Evolutionary conservation across 2,888 invertebrate genomes (phyloP), one percentile per base, ranked within the genome.

Genomic region (Drosophila monieri): DNA sequence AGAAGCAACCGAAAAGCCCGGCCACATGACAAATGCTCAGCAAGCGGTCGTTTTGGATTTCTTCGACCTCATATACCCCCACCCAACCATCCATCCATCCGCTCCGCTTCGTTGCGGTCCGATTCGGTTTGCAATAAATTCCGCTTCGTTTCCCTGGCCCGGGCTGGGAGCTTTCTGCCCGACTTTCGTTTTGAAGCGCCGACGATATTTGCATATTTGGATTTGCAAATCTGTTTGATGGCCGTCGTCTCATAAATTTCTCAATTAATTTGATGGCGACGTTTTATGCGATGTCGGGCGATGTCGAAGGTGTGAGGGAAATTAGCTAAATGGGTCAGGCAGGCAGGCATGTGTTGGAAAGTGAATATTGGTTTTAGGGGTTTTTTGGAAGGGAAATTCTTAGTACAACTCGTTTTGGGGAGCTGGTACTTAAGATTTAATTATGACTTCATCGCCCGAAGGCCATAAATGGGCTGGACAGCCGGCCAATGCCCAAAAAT

Each of bases 1-100:
- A 65, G 68, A 64, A 64, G 41, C 64, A 44, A 57, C 21, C 47
- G 41, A 53, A 65, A 60, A 49, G 48, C 43, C 57, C 57, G 52
- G 41, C 69, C 77, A 74, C 68, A 78, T 78, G 74, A 79, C 85
- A 83, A 83, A 89, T 81, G 74, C 79, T 77, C 88, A 88, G 88
- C 81, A 77, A 88, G 79, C 74, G 69, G 74, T 84, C 60, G 61
- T 61, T 61, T 61, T 60, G 43, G 43, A 43, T 43, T 21, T 43
- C 21, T 9, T 18, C 15, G 41, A 18, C 18, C 18, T 10, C 39
- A 39, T 15, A 39, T 15, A 27, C 35, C 27, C 27, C 53, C 49
- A 51, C 6, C 25, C 6, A 25, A 4, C 21, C 21, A 23, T 23
- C 21, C 21, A 3, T 21, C 21, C 25, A 27, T 15, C 46, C 41